Base-by-base conservation (phyloP, 1,140 invertebrate genomes). In the Saccostrea cuccullata region DNA sequence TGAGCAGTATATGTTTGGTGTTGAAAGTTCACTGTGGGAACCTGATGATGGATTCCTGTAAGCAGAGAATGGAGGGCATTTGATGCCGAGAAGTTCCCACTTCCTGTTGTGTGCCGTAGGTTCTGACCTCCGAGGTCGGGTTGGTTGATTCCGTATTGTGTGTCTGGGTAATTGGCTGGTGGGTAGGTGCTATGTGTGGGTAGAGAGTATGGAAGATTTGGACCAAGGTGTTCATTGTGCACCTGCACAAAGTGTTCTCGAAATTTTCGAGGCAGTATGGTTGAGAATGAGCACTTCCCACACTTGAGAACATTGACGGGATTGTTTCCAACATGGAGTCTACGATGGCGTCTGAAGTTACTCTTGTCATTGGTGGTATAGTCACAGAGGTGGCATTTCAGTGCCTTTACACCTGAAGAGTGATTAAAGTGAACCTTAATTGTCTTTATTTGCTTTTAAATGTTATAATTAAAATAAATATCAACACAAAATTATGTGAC, bases 281-380 rank as follows among this genome's bases (percentile, higher is more conserved):
- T 93, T 12, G 91, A 90, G 88, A 89, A 93, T 36, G 90, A 56
- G 90, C 93, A 93, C 86, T 93, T 93, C 13, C 89, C 90, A 90
- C 93, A 93, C 77, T 91, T 92, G 8, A 93, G 86, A 0, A 93
- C 89, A 82, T 91, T 91, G 17, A 92, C 92, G 56, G 93, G 93
- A 82, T 92, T 92, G 58, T 86, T 91, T 23, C 92, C 89, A 64
- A 91, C 88, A 86, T 93, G 93, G 17, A 92, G 89, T 88, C 93
- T 85, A 77, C 92, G 91, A 87, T 93, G 93, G 20, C 92, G 87
- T 12, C 92, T 90, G 60, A 93, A 92, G 82, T 92, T 91, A 77
- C 90, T 91, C 84, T 93, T 93, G 58, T 93, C 93, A 83, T 91
- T 91, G 0, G 92, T 93, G 82, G 92, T 88, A 85, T 92, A 93